Evolutionary conservation across 2,888 invertebrate genomes (phyloP), one percentile per base, ranked within the genome.

Genomic region (Phyto melanocephala): DNA sequence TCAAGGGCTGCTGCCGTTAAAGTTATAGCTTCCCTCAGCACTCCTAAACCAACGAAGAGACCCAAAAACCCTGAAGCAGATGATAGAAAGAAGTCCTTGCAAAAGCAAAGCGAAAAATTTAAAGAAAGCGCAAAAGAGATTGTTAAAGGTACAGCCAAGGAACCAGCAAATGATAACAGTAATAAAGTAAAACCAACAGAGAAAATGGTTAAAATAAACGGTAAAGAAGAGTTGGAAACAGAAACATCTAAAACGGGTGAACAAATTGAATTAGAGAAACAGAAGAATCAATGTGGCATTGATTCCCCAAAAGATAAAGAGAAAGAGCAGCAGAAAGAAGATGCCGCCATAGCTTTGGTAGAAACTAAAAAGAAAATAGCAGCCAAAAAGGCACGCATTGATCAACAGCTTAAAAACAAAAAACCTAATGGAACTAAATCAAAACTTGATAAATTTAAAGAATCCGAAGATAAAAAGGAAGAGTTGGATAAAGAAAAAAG

Each of bases 1-100:
- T 91, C 91, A 0, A 86, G 91, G 17, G 90, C 91, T 2, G 90
- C 91, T 1, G 90, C 91, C 0, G 90, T 90, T 20, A 91, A 90
- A 81, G 89, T 90, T 4, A 90, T 88, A 58, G 88, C 87, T 28
- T 87, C 82, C 50, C 52, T 89, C 2, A 89, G 85, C 84, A 87
- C 87, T 11, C 85, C 86, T 22, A 90, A 89, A 68, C 65, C 85
- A 1, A 84, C 85, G 42, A 84, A 76, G 17, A 79, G 82, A 54
- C 56, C 60, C 17, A 65, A 79, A 47, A 60, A 72, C 40, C 50
- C 67, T 6, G 83, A 85, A 28, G 68, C 68, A 10, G 84, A 83
- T 22, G 74, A 83, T 7, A 77, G 50, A 17, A 70, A 58, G 50
- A 84, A 72, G 15, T 37, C 42, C 0, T 20, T 0, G 1, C 54